Evolutionary conservation across 1,140 invertebrate species (phyloP), one percentile per base, ranked within the genome.

Genomic region (Hirudo medicinalis): DNA sequence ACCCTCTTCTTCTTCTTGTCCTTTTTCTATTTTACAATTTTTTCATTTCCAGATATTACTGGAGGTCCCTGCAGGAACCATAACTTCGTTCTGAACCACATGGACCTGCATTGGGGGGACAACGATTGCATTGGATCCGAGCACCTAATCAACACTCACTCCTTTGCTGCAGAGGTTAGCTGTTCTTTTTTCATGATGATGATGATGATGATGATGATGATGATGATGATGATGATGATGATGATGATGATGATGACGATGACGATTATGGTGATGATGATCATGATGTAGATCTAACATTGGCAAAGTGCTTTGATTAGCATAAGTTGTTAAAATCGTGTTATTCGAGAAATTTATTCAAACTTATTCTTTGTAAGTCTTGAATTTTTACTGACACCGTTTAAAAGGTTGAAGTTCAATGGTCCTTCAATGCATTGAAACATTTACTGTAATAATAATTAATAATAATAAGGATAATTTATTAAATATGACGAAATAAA

Each of bases 141-240:
- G 72, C 67, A 84, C 80, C n/a, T 83, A 82, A 73, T 97, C 2
- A 89, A 96, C 78, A 92, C 92, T 5, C 85, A 89, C 74, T 84
- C 87, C 22, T 97, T 88, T 81, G 88, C 93, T 13, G 91, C 89
- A 32, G 94, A 97, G 84, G 89, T 91, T 22, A 13, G 22, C 22
- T 25, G 9, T 32, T n/a, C 25, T 27, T n/a, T 57, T 27, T 22
- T 2, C n/a, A n/a, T 68, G 29, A 68, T 68, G 15, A 36, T 68
- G 3, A 68, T 68, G 4, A 68, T 36, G 29, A 68, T n/a, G 4
- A 32, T 15, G 27, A 22, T 19, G 29, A 32, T 19, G 29, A 68
- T 19, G n/a, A 68, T 36, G 29, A 43, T n/a, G 29, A 9, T 68
- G n/a, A 43, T 2, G 0, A 13, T 68, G 29, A 43, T 68, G 3